Base-by-base conservation (phyloP, 2,797 vertebrate genomes). In the Erethizon dorsatum region DNA sequence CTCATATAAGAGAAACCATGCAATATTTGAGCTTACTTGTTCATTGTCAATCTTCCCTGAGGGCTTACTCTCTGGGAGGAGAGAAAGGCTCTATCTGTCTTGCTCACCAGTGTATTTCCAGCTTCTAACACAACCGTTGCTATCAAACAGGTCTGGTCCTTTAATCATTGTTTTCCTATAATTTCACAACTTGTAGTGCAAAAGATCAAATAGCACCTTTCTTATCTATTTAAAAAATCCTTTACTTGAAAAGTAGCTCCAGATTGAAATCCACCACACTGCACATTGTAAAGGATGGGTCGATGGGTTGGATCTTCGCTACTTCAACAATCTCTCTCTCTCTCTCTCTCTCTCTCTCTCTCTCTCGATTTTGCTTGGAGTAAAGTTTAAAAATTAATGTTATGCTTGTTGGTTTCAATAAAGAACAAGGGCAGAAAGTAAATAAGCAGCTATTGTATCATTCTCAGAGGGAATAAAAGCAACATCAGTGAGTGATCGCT, bases 401-500 rank as follows among this genome's bases (percentile, higher is more conserved):
- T 83, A 61, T 63, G 67, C 41, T 52, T 87, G 20, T 83, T 96
- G 77, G 20, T 47, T 87, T 82, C 75, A 90, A 57, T 83, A 78
- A 75, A 88, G 37, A 83, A 69, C n/a, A 91, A 33, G 67, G 54
- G 52, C 45, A 94, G 59, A 91, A 83, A 94, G 77, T 54, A 88
- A 87, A 83, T 41, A 57, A 94, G 63, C 31, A 91, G 54, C 45
- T 84, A 52, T 50, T 78, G 47, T 71, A 41, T 78, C 24, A 56
- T 15, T 84, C 47, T 69, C 1, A 73, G 37, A 89, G 4, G 47
- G 67, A 57, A 85, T 52, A 37, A 65, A 96, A 89, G 41, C 57
- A 59, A 17, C n/a, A 31, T 80, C 65, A 61, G 52, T 75, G 52
- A 82, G 59, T 37, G 50, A 75, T 77, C 67, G 50, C 90, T 89